A percentile compares a stretch with the other conserved stretches of the same genome.
Conservation (phyloP, 2,113 vertebrate genomes). For the Xiphophorus hellerii region DNA sequence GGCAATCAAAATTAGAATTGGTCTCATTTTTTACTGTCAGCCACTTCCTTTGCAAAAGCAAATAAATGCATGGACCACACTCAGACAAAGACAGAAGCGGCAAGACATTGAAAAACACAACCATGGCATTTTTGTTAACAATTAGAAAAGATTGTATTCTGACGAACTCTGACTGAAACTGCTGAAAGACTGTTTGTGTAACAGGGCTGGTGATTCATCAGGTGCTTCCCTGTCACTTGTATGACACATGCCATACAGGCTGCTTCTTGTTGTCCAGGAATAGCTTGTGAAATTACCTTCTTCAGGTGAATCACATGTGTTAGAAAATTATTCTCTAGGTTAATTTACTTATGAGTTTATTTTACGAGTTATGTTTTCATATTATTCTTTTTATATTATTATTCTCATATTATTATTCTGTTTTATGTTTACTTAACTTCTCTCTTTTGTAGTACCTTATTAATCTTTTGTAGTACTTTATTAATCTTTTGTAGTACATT, state of each 20-base stretch:
- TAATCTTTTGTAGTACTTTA: too few species aligned
- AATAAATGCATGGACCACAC: conserved; percentile 51
- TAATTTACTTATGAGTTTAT: too few species aligned
- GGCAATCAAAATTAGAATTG: conserved; percentile 77
- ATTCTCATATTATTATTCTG: too few species aligned
- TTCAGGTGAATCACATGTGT: conserved; percentile 51
- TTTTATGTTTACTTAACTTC: too few species aligned
- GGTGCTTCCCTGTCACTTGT: conserved; percentile 44
- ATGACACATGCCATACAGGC: conserved; percentile 56
- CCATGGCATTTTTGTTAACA: conserved; percentile 5
- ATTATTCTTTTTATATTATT: too few species aligned
- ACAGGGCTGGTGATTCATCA: conserved; percentile 56
- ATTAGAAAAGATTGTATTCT: conserved; percentile 14
- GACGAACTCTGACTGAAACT: conserved; percentile 31
- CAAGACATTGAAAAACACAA: not conserved
- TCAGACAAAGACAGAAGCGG: conserved; percentile 21
- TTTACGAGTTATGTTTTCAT: too few species aligned
- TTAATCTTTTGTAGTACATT: too few species aligned
- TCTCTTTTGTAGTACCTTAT: too few species aligned
- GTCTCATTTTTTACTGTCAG: conserved; percentile 78
- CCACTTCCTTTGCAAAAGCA: conserved; percentile 64
- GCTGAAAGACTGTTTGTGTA: conserved; percentile 16
- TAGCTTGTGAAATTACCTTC: conserved; percentile 34
- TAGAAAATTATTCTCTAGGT: too few species aligned
- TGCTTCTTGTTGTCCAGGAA: conserved; percentile 44